Evolutionary conservation across 2,797 vertebrate genomes (phyloP), one percentile per base, ranked within the genome.

Genomic region (Girardinus metallicus): DNA sequence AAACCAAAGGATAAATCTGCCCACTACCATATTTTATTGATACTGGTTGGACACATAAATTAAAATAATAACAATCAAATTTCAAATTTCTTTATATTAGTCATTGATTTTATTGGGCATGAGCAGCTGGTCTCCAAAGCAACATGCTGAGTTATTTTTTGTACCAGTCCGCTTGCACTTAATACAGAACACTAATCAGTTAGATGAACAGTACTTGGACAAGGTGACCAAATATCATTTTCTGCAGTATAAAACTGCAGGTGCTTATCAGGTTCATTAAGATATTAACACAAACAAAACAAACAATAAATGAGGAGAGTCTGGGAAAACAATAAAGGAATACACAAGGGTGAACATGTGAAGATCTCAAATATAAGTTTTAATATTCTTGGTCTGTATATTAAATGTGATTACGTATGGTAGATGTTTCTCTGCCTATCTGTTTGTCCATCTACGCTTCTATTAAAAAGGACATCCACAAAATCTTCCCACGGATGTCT

Each of bases 361-460:
- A 44, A 70, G 13, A 51, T 73, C 29, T 77, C 31, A 79, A 53
- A 64, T 80, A 70, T 31, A 47, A 16, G 41, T 29, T 81, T 82
- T 74, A n/a, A 36, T 55, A 72, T 82, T 70, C 74, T 18, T 21
- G 73, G 76, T 43, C 23, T 39, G 26, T 55, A 43, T 57, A 76
- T 80, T 79, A 75, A 78, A 73, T 51, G 57, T 74, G 34, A 79
- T 88, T 75, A 78, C 43, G 73, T 76, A 79, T 78, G 70, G 53
- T 26, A 46, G 66, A 51, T 60, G 75, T 44, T 76, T 71, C 46
- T 16, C 21, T 49, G 26, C 47, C 16, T 23, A 5, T 39, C 85
- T 84, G 71, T 90, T 85, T 84, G 84, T 85, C 73, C 77, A 87
- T 89, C 80, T 80, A 12, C 64, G 55, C 57, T 80, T 86, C 66